Conservation (phyloP, 1,140 invertebrate genomes). For the Steinernema feltiae region DNA sequence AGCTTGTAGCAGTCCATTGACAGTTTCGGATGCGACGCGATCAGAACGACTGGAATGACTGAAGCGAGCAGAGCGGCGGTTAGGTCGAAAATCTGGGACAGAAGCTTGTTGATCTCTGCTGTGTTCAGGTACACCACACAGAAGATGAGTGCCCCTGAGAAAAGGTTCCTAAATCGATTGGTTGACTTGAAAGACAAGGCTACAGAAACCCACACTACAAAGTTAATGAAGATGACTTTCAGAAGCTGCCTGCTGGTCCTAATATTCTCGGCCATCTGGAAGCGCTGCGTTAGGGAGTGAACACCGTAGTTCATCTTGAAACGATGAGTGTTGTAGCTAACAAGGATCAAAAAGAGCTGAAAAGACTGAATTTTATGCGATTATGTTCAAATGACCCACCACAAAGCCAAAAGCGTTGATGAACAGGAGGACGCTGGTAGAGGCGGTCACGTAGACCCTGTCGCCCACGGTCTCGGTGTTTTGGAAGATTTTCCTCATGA, state of each 20-base stretch:
- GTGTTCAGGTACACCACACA: not conserved
- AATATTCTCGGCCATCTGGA: not conserved
- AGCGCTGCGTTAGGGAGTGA: not conserved
- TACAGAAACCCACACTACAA: not conserved
- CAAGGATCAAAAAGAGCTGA: not conserved
- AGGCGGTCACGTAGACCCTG: not conserved
- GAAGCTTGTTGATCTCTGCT: not conserved
- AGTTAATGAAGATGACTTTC: not conserved
- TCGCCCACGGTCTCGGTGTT: not conserved
- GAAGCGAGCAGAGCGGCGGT: not conserved
- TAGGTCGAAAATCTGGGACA: slow-evolving; percentile 2
- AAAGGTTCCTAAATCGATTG: not conserved
- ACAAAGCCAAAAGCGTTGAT: not conserved
- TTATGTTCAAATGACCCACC: not conserved
- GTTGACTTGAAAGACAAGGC: not conserved
- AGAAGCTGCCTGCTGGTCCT: not conserved
- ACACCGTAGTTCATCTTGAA: not conserved
- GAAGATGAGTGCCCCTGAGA: not conserved
- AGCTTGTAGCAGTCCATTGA: not conserved
- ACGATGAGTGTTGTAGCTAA: not conserved
- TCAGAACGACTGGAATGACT: not conserved
- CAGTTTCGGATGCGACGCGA: not conserved
- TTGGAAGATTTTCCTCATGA: not conserved
- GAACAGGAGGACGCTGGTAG: not conserved
- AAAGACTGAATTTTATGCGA: not conserved